Percentiles rank a stretch among this genome's conserved stretches.
These are phyloP conservation scores for Lagopus muta DNA, from an alignment of 2,113 vertebrate species.

Conservation along the genomic window DNA sequence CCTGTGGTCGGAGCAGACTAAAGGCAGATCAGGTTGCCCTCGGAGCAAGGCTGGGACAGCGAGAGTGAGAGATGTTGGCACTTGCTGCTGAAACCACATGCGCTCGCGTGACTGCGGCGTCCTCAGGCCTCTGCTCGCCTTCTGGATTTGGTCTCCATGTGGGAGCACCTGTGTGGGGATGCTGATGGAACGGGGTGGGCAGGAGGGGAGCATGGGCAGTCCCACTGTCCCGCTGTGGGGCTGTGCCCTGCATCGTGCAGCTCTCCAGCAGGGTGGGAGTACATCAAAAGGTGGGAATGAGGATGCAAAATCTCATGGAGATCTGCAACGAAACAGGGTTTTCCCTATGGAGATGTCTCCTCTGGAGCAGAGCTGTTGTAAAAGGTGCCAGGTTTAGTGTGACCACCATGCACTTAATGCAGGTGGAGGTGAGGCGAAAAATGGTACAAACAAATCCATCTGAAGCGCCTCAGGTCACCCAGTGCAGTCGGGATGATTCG, in stretches of 20 bases:
- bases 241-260: background rate
- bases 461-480: background rate
- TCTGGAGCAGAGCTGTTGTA: accelerated
- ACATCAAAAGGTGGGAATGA: background rate
- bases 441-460: accelerated
- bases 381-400: background rate
- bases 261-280: background rate
- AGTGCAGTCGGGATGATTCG: background rate
- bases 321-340: background rate
- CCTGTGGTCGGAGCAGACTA: constrained; percentile 83
- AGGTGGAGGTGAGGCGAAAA: background rate
- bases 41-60: constrained; percentile 76
- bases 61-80: constrained; percentile 85
- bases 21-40: constrained; percentile 84
- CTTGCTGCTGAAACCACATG: constrained; percentile 79
- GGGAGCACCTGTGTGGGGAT: constrained; percentile 70
- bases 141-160: background rate
- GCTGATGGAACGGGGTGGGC: background rate
- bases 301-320: background rate
- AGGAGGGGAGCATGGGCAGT: background rate
- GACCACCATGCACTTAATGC: background rate
- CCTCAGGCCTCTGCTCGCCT: background rate
- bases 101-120: constrained; percentile 79
- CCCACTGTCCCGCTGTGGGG: background rate
- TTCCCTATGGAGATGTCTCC: background rate